Evolutionary conservation across 2,797 vertebrate genomes (phyloP).

Genomic region (Pipistrellus pygmaeus): DNA sequence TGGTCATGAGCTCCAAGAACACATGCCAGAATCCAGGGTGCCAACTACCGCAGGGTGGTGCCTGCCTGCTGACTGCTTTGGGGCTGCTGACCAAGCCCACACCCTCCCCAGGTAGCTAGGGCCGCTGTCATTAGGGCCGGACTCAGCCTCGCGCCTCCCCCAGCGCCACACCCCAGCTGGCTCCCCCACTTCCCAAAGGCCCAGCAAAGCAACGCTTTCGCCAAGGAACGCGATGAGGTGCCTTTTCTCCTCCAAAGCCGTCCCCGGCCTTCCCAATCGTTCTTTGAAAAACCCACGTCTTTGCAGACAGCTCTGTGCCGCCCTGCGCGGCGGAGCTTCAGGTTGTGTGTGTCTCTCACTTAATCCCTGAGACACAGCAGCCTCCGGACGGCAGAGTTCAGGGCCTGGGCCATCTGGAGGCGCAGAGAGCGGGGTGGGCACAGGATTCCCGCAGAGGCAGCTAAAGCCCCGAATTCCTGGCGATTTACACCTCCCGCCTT

Average conservation of each 20-base stretch:
- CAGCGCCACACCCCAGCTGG: not conserved
- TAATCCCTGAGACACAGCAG: slow-evolving; percentile 88
- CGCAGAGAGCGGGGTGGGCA: slow-evolving; percentile 82
- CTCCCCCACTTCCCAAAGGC: not conserved
- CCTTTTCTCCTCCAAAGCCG: not conserved
- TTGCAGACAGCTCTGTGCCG: not conserved
- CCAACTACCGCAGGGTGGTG: not conserved
- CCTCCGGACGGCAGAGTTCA: slow-evolving; percentile 80
- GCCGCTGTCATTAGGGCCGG: no score
- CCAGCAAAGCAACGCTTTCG: not conserved
- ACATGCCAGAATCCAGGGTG: not conserved
- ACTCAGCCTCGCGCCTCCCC: fast-evolving
- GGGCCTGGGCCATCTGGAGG: slow-evolving; percentile 83
- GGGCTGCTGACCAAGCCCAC: not conserved
- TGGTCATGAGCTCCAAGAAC: not conserved
- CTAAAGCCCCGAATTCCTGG: slow-evolving; percentile 84
- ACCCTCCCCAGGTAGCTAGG: not conserved
- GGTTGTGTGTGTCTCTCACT: slow-evolving; percentile 74
- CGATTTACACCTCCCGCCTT: slow-evolving; percentile 86
- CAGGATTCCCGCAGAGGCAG: slow-evolving; percentile 76
- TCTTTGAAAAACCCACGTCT: not conserved
- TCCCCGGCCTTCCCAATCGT: not conserved
- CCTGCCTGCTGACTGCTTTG: not conserved
- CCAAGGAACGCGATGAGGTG: not conserved
- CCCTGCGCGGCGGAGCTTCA: not conserved